Base-by-base conservation (phyloP, 2,113 vertebrate genomes). In the Spheniscus mendiculus region DNA sequence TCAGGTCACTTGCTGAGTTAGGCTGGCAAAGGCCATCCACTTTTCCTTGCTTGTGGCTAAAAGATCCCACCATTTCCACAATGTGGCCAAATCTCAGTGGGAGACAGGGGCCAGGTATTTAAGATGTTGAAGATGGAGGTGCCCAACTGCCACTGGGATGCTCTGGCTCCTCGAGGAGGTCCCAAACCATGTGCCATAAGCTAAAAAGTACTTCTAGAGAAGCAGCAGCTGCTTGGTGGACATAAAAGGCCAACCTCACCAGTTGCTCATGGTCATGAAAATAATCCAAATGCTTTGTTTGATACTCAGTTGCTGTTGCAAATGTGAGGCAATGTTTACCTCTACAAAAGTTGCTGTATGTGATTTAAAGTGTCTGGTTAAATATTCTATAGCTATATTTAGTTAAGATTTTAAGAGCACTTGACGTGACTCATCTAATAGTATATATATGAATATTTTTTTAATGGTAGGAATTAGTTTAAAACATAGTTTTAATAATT, bases 361-460 rank as follows among this genome's bases (percentile, higher is more conserved):
- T 97, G 89, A 71, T 93, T 91, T 91, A 59, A 96, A n/a, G 15
- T 77, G 61, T 95, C 83, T 94, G 71, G 93, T 80, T 79, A 93
- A 96, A 94, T 94, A 67, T 80, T 90, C 84, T 89, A 89, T 95
- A 92, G 77, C 62, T 98, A 92, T 94, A 95, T 93, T 96, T 97
- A 89, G 89, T 82, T 83, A 96, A 93, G 67, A 92, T 71, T 91
- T 94, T 67, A 86, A 94, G 97, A 96, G 86, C 74, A 79, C 96
- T 93, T 91, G 87, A 83, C 0, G 84, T 89, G 82, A 78, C 94
- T 95, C 92, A 87, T 89, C 71, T 93, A 77, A 89, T 96, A 76
- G 92, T 93, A 89, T 96, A 95, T 93, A 96, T 96, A 90, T 87
- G 70, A 95, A 89, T 96, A 93, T 95, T 97, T 97, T 97, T 96